Evolutionary conservation across 2,113 vertebrate species (phyloP), one percentile per base, ranked within the genome.

Genomic region (Anseranas semipalmata): DNA sequence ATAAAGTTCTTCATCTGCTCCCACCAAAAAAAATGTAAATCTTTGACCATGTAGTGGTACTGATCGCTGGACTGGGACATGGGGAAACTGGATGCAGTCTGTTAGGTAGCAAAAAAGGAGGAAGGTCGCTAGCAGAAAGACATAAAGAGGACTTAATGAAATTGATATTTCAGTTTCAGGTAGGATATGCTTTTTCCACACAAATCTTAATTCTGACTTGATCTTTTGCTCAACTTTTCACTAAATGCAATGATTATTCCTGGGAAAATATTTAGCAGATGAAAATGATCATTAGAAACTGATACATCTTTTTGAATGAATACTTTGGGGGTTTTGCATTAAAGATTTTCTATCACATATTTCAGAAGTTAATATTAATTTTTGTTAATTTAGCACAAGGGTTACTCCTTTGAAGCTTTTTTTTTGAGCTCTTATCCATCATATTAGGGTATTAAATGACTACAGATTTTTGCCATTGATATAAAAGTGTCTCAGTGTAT

Each of bases 361-460:
- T 97, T 97, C 96, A 97, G 91, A 96, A 84, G 67, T 96, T 97
- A 97, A 97, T 98, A 97, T 97, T 98, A 98, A 97, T 97, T 97
- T 98, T 97, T 97, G 95, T 90, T 98, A 98, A 98, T 97, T 96
- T 96, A 96, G 92, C 89, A 55, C 76, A 97, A 96, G 97, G 88
- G 89, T 97, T 95, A 80, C 78, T 46, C 35, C 65, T 91, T 87
- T 77, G 67, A 95, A 96, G 62, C 27, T 89, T 86, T 93, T 86
- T 93, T 52, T 93, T 96, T 86, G 72, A 96, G 85, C 41, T 94
- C 89, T 96, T 96, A 97, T 92, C 96, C 76, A 94, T 96, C 95
- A 92, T 41, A 46, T 6, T 21, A 85, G 10, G 77, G 16, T 92
- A 89, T 91, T 92, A 78, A 87, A 91, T 85, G 56, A 67, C 85